Evolutionary conservation across 2,113 vertebrate species (phyloP).

Genomic region (Elachura formosa): DNA sequence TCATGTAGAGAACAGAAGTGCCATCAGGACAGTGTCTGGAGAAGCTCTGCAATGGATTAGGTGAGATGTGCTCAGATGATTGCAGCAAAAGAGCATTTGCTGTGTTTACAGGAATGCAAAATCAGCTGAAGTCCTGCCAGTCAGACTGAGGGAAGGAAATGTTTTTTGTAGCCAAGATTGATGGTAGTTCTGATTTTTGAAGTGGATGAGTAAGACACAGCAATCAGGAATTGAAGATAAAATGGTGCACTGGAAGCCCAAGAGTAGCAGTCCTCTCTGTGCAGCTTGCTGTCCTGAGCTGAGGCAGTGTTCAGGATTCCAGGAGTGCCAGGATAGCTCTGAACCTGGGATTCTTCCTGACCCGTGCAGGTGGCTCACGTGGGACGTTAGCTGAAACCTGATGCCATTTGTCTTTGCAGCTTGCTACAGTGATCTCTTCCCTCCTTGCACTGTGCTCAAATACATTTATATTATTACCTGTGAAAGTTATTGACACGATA

Average conservation of each 20-base stretch:
- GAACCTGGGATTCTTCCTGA: neutral
- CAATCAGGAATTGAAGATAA: neutral
- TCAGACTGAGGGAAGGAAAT: neutral
- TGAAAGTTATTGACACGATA: neutral
- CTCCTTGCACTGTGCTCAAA: neutral
- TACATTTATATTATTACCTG: neutral
- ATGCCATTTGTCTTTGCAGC: neutral
- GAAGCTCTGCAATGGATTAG: neutral
- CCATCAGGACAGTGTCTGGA: neutral
- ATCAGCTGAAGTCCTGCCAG: neutral
- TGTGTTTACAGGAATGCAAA: neutral
- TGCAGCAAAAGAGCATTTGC: neutral
- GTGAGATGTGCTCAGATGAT: neutral
- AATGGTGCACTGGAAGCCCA: neutral
- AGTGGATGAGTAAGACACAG: neutral
- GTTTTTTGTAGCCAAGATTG: neutral
- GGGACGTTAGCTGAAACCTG: neutral
- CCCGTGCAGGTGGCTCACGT: neutral
- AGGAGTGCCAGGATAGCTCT: neutral
- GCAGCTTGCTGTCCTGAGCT: neutral
- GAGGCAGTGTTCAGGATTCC: neutral
- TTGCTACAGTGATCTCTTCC: neutral
- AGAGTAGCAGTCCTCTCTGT: neutral
- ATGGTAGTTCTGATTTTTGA: neutral
- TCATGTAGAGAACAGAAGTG: neutral